Percentiles rank a stretch among this genome's conserved stretches.
phyloP scores from a whole-genome alignment of 35 echinoderm and acorn worm species.

The Ophioderma brevispina region DNA sequence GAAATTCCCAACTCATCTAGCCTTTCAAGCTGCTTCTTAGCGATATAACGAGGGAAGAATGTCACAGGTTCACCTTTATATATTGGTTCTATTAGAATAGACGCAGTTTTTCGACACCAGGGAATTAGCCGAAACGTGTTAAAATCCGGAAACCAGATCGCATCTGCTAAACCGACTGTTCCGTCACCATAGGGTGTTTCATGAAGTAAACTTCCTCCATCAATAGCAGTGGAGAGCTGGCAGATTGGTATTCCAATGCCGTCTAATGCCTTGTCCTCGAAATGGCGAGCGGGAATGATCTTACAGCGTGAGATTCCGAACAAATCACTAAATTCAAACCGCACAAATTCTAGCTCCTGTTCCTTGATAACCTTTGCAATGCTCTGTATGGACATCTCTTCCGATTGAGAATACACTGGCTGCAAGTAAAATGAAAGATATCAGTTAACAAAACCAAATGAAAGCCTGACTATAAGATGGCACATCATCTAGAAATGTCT shows the following conservation, averaged over 20 bases:
- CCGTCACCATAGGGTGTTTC: conserved; percentile 45
- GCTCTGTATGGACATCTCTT: too few species aligned
- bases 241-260: conserved; percentile 62
- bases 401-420: too few species aligned
- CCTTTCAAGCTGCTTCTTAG: conserved; percentile 47
- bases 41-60: conserved; percentile 54
- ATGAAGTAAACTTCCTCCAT: conserved; percentile 19
- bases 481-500: too few species aligned
- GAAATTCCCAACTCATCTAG: conserved; percentile 39
- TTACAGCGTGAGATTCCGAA: conserved; percentile 79
- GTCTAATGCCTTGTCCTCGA: conserved; percentile 27
- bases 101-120: conserved; percentile 59
- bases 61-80: not conserved
- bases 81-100: conserved; percentile 41
- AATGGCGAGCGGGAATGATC: conserved; percentile 80
- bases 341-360: too few species aligned
- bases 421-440: too few species aligned
- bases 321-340: conserved; percentile 81
- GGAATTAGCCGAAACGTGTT: conserved; percentile 71
- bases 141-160: conserved; percentile 63
- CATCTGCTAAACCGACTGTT: conserved; percentile 62
- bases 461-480: too few species aligned
- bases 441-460: too few species aligned
- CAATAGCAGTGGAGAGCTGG: conserved; percentile 49
- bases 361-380: too few species aligned